Percentiles rank a stretch among this genome's conserved stretches.
Evolutionary conservation across 2,888 invertebrate genomes (phyloP).

Genomic region (Aproaerema taeniolella): DNA sequence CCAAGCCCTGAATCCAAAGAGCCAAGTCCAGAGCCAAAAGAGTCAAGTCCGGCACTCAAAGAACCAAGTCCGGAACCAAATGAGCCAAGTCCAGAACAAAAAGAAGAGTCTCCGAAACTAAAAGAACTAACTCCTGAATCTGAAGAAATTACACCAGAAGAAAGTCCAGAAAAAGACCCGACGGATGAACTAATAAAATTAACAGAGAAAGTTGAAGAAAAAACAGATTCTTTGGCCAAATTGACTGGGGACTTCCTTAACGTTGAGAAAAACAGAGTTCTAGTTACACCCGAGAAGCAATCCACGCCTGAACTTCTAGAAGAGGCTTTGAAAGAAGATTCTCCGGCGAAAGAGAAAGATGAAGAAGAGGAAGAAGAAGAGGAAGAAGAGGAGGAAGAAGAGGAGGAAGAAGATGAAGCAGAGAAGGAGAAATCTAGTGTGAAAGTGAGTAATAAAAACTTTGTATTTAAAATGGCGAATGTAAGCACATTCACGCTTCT

Average conservation of each 20-base stretch:
- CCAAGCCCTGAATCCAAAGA: conserved; percentile 17
- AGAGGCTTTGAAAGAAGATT: conserved; percentile 51
- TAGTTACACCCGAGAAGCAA: conserved; percentile 35
- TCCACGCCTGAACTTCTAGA: conserved; percentile 54
- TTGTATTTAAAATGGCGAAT: background rate
- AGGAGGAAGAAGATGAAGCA: conserved; percentile 21
- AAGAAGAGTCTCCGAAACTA: conserved; percentile 23
- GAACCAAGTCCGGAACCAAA: conserved; percentile 14
- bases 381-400: conserved; percentile 30
- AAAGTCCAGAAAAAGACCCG: conserved; percentile 10
- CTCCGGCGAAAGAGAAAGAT: conserved; percentile 18
- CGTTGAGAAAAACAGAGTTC: conserved; percentile 28
- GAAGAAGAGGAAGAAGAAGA: conserved; percentile 24
- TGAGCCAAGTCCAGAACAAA: conserved; percentile 17
- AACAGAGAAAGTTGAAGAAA: conserved; percentile 30
- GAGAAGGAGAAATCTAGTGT: conserved; percentile 54
- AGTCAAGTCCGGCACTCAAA: conserved; percentile 18
- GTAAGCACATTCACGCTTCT: too few relatives aligned
- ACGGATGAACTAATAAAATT: conserved; percentile 30
- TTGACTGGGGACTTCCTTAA: conserved; percentile 47
- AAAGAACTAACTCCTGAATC: conserved; percentile 17
- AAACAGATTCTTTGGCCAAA: conserved; percentile 37
- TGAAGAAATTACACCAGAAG: conserved; percentile 16
- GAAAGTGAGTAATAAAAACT: conserved; percentile 44
- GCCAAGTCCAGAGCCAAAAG: conserved; percentile 19